Conservation (phyloP, 2,113 vertebrate genomes). For the Apodemus speciosus region DNA sequence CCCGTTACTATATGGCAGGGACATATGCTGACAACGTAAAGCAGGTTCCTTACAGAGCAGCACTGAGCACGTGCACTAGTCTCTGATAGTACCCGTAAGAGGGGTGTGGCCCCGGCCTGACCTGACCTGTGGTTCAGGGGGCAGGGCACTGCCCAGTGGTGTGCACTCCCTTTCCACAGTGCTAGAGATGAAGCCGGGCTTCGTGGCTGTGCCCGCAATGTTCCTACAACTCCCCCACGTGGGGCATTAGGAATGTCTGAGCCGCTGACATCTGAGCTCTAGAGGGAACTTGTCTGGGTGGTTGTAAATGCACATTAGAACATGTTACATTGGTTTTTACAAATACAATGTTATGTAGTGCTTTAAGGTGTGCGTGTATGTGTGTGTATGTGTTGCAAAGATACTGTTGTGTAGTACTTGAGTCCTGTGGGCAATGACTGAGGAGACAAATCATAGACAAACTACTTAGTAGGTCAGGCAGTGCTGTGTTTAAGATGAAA, state of each 20-base stretch:
- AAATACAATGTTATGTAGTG: background rate
- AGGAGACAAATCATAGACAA: background rate
- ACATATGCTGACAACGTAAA: background rate
- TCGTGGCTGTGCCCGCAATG: background rate
- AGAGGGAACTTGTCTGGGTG: background rate
- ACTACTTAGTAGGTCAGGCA: background rate
- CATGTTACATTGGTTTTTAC: background rate
- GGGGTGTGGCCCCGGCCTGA: too few species aligned
- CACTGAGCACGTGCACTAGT: slow-evolving; percentile 41
- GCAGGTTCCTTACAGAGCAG: background rate
- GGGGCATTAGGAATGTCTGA: background rate
- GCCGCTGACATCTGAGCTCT: background rate
- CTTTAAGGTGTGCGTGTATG: background rate
- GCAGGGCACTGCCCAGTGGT: background rate
- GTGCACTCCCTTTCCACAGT: background rate
- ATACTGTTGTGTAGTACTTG: background rate
- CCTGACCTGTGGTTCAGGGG: too few species aligned
- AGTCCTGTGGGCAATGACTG: background rate
- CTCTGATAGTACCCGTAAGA: background rate
- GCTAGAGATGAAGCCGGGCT: background rate
- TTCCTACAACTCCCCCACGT: background rate
- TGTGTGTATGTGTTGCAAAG: background rate
- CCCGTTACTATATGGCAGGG: background rate
- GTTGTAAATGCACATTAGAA: background rate
- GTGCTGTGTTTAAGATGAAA: background rate